Base-by-base conservation (phyloP, 1,140 invertebrate genomes). In the Trissolcus basalis region DNA sequence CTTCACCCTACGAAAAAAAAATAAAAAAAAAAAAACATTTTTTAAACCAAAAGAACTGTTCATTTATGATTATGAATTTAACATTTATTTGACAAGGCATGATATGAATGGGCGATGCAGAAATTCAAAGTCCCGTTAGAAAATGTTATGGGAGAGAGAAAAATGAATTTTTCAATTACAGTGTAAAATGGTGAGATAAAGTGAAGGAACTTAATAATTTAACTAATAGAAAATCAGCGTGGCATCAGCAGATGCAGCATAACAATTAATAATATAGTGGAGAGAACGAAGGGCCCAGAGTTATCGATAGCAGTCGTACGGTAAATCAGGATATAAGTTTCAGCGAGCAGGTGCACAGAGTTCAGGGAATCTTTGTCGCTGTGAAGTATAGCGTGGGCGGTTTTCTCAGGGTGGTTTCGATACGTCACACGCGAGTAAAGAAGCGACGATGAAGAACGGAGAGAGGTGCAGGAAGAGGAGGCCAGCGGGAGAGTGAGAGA, bases 381-480 rank as follows among this genome's bases (percentile, higher is more conserved):
- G 78, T 43, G 70, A n/a, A 59, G 64, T 73, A 68, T 79, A 76
- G 83, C 84, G 83, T 86, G 81, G 85, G 85, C 83, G 85, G 79
- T 71, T 84, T 86, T 86, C 85, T 85, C 84, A 86, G 84, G 84
- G 83, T 85, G 81, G 81, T 73, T 85, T 76, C 75, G 83, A 85
- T 85, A 80, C 84, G 82, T 84, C 84, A 87, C 83, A 80, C 75
- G 75, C 73, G 78, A 75, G 82, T 82, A 69, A 78, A 68, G 73
- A 65, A 68, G 55, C 44, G 59, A 54, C 48, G 56, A 47, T 68
- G 51, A 77, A 61, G 32, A 27, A 27, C 19, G 19, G 32, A 71
- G 65, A 74, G 35, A 44, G 39, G 13, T 54, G 55, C 54, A 64
- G 61, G 76, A 65, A 54, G 65, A 45, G 68, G 51, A 55, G 47